phyloP scores from a whole-genome alignment of 2,888 invertebrate genomes.

The Mythimna loreyi region DNA sequence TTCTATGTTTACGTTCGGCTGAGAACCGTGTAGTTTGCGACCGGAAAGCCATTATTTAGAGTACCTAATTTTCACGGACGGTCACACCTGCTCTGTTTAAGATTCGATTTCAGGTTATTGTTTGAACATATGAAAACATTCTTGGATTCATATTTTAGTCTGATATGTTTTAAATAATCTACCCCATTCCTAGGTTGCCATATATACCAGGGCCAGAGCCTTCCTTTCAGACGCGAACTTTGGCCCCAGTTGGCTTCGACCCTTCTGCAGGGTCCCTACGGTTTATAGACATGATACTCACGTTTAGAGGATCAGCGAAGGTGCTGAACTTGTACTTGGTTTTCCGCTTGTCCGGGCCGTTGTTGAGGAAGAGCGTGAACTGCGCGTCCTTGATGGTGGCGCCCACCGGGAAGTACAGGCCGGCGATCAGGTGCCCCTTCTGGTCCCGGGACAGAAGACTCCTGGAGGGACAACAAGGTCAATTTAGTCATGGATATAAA shows the following conservation, averaged over 20 bases:
- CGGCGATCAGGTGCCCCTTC: slow-evolving; percentile 95
- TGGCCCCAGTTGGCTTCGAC: no score
- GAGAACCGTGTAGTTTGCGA: slow-evolving; percentile 13
- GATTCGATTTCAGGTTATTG: slow-evolving; percentile 27
- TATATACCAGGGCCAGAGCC: no score
- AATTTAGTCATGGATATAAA: no score
- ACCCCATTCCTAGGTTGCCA: no score
- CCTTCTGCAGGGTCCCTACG: no score
- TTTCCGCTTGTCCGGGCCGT: slow-evolving; percentile 92
- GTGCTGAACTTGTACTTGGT: slow-evolving; percentile 94
- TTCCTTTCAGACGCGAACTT: no score
- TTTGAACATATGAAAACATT: slow-evolving; percentile 13
- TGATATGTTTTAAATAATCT: no score
- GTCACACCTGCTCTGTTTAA: slow-evolving; percentile 31
- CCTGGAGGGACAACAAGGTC: slow-evolving; percentile 82
- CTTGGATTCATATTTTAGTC: not conserved
- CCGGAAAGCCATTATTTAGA: slow-evolving; percentile 50
- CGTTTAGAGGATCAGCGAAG: slow-evolving; percentile 91
- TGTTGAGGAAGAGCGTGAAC: slow-evolving; percentile 95
- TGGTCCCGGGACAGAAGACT: slow-evolving; percentile 95
- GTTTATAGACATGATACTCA: slow-evolving; percentile 77
- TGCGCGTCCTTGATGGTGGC: slow-evolving; percentile 88
- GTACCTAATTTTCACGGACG: slow-evolving; percentile 28
- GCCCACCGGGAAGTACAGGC: slow-evolving; percentile 95
- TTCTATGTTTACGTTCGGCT: slow-evolving; percentile 11